Base-by-base conservation (phyloP, 2,888 invertebrate genomes). In the Nomada ferruginata region DNA sequence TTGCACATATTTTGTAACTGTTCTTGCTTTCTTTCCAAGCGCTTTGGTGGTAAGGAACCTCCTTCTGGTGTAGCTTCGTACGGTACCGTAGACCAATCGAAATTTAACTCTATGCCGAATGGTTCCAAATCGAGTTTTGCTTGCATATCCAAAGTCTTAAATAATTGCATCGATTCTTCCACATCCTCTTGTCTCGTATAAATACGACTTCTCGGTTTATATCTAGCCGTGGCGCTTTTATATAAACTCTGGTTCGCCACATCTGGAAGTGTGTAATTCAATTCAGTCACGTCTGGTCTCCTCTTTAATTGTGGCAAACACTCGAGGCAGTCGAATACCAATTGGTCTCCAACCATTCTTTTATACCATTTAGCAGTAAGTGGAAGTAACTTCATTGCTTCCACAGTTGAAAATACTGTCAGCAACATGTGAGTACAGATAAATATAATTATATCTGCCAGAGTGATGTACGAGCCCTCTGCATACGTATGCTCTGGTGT, bases 1-100 rank as follows among this genome's bases (percentile, higher is more conserved):
- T 96, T 95, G 23, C 96, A 96, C 87, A 99, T 94, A 93, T 97
- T 98, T 93, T 98, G 97, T 55, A 99, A 93, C 92, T 99, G 99
- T 87, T 98, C 96, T 52, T 97, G 96, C 94, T 99, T 99, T 69
- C 98, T 95, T 23, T 94, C 94, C 11, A 97, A 94, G 76, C 98
- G 95, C 44, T 95, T 95, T 86, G 95, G 94, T 0, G 98, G 98
- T 72, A 98, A 94, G 61, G 97, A 96, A 0, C 98, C 98, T 76
- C 96, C 96, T 88, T 95, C 95, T 7, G 98, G 98, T 90, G 96
- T 96, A 0, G 96, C 96, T 18, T 96, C 96, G 53, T 95, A 93
- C 0, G 98, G 98, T 68, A 98, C 95, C 20, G 94, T 90, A 9
- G 94, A 92, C 98, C 98, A 98, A 88, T 96, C 94, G 74, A 97